phyloP scores from a whole-genome alignment of 2,888 invertebrate species.

The Caenorhabditis sulstoni region DNA sequence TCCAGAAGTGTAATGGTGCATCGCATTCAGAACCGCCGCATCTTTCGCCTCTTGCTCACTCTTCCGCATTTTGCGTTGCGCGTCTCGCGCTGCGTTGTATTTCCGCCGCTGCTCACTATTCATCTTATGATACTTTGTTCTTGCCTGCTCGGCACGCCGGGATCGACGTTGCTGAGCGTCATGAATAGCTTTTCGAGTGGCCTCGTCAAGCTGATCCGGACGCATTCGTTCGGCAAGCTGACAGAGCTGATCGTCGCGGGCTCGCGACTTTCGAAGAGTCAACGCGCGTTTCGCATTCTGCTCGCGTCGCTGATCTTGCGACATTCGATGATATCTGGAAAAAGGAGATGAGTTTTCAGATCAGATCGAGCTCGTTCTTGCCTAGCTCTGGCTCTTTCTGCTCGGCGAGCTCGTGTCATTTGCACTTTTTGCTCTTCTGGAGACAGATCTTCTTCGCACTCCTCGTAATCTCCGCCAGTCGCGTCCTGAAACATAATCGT shows the following conservation, averaged over 20 bases:
- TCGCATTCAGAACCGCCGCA: too few species aligned
- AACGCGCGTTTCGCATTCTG: constrained; percentile 64
- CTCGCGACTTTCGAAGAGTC: constrained; percentile 59
- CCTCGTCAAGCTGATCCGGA: constrained; percentile 39
- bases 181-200: constrained; percentile 36
- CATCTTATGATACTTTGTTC: constrained; percentile 70
- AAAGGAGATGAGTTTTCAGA: not conserved
- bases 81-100: constrained; percentile 69
- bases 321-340: constrained; percentile 64
- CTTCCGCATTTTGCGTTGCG: constrained; percentile 56
- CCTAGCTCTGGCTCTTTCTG: constrained; percentile 62
- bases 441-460: not conserved
- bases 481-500: not conserved
- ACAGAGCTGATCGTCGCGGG: constrained; percentile 63
- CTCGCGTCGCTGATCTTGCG: constrained; percentile 49
- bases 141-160: constrained; percentile 65
- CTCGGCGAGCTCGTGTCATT: constrained; percentile 45
- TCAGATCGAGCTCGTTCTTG: not conserved
- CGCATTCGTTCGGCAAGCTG: constrained; percentile 47
- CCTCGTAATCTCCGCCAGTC: not conserved
- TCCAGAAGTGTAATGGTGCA: too few species aligned
- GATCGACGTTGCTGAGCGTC: constrained; percentile 57
- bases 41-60: constrained; percentile 7
- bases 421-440: constrained; percentile 4
- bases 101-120: constrained; percentile 59